Base-by-base conservation (phyloP, 1,140 invertebrate species). In the Meloidogyne exigua region DNA sequence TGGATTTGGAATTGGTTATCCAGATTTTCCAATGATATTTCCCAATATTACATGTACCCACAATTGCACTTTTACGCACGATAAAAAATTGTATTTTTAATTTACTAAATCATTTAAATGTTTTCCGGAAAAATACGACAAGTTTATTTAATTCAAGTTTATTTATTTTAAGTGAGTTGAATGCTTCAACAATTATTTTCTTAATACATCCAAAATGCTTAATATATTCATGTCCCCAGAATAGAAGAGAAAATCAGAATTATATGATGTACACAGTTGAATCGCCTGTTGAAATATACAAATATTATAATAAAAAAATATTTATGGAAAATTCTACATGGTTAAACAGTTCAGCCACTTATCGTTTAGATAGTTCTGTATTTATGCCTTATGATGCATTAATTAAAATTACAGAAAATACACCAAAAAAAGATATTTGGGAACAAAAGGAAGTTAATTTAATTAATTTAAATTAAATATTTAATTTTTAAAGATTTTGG, bases 201-300 rank as follows among this genome's bases (percentile, higher is more conserved):
- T 69, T 28, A 13, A 13, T 69, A 12, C 68, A 69, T 49, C 23
- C 10, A 11, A 18, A 26, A 15, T 25, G 23, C 15, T 12, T 23
- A 69, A 69, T 69, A 21, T 12, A 28, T 25, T 39, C 0, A 0
- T 69, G 68, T 23, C 68, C 68, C 3, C 68, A 69, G 18, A 10
- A 69, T 32, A 11, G 68, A 69, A 21, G 68, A 12, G 11, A 39
- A 13, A 28, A 69, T 28, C 68, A 68, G 11, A 68, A 18, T 68
- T 68, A 68, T 68, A 39, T 68, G 66, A 68, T 68, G 66, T 68
- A 21, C 26, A 69, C 68, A 25, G 68, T 49, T 23, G 68, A 69
- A 69, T 69, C 25, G 2, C 68, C 68, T 23, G 23, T 32, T 11
- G 49, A 69, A 39, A 69, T 26, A 4, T 69, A 26, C 3, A 21